Evolutionary conservation across 2,888 invertebrate species (phyloP).

Genomic region (Phytoseiulus persimilis): DNA sequence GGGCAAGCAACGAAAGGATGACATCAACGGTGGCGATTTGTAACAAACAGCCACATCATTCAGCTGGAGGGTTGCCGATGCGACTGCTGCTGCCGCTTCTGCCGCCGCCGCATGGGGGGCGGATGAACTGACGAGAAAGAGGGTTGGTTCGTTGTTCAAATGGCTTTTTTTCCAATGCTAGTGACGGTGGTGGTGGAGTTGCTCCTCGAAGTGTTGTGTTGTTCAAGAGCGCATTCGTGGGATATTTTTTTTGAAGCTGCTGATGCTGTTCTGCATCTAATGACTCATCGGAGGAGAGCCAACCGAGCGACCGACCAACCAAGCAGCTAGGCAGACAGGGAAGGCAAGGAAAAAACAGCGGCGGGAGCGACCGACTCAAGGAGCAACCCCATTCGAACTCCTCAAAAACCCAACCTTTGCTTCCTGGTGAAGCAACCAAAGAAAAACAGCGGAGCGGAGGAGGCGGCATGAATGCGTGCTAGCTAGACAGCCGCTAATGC

Average conservation of each 20-base stretch:
- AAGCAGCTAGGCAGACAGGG: background rate
- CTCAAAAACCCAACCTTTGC: slow-evolving; percentile 5
- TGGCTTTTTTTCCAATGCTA: background rate
- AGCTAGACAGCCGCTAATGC: background rate
- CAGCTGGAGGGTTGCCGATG: slow-evolving; percentile 18
- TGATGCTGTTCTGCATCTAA: slow-evolving; percentile 15
- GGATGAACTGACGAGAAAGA: background rate
- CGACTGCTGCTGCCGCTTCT: background rate
- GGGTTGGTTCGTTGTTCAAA: slow-evolving; percentile 5
- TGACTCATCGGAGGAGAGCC: slow-evolving; percentile 35
- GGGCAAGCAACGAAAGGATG: slow-evolving; percentile 21
- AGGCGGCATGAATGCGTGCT: background rate
- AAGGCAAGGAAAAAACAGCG: slow-evolving; percentile 6
- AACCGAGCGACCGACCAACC: background rate
- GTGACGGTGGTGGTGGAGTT: background rate
- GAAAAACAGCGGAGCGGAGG: background rate
- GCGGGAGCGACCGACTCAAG: background rate
- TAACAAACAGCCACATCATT: slow-evolving; percentile 39
- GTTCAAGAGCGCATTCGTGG: slow-evolving; percentile 28
- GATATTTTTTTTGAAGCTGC: slow-evolving; percentile 37
- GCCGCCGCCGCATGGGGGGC: background rate
- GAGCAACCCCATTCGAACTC: background rate
- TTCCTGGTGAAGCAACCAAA: background rate
- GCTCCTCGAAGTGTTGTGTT: slow-evolving; percentile 5
- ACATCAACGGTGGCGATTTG: slow-evolving; percentile 38